A percentile compares a stretch with the other conserved stretches of the same genome.
phyloP scores from a whole-genome alignment of 1,140 invertebrate species.

The Macrobrachium rosenbergii region DNA sequence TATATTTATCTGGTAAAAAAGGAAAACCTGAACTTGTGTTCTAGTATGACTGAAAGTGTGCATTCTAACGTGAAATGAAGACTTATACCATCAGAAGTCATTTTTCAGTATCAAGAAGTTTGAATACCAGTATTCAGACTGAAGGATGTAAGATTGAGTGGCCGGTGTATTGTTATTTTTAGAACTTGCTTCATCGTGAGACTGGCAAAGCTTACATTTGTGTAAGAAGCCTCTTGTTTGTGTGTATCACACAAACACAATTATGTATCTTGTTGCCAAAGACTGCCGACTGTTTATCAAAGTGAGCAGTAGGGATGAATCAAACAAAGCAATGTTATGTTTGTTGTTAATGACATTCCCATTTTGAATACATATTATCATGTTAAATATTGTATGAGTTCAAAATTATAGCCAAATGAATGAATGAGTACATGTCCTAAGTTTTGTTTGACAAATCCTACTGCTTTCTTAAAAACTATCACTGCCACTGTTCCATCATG shows the following conservation, averaged over 20 bases:
- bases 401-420: too few relatives aligned
- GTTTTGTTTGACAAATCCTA: constrained; percentile 24
- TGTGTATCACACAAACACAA: constrained; percentile 7
- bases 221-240: constrained; percentile 1
- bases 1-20: constrained; percentile 44
- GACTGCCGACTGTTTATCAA: constrained; percentile 52
- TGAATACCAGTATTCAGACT: constrained; percentile 19
- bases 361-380: constrained; percentile 3
- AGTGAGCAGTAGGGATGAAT: constrained; percentile 37
- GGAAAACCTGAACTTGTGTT: constrained; percentile 36
- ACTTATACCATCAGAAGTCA: not conserved
- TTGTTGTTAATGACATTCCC: not conserved
- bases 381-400: constrained; percentile 5
- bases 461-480: constrained; percentile 44
- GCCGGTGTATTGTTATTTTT: constrained; percentile 22
- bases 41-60: constrained; percentile 20
- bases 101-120: not conserved
- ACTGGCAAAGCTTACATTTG: not conserved
- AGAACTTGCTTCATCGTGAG: constrained; percentile 1
- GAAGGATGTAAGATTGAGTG: constrained; percentile 25
- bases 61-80: not conserved
- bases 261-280: constrained; percentile 58
- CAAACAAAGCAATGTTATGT: not conserved
- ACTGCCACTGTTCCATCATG: constrained; percentile 55
- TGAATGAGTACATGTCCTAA: not conserved